Percentiles rank a stretch among this genome's conserved stretches.
phyloP scores from a whole-genome alignment of 2,113 vertebrate genomes.

The Uropsilus gracilis region DNA sequence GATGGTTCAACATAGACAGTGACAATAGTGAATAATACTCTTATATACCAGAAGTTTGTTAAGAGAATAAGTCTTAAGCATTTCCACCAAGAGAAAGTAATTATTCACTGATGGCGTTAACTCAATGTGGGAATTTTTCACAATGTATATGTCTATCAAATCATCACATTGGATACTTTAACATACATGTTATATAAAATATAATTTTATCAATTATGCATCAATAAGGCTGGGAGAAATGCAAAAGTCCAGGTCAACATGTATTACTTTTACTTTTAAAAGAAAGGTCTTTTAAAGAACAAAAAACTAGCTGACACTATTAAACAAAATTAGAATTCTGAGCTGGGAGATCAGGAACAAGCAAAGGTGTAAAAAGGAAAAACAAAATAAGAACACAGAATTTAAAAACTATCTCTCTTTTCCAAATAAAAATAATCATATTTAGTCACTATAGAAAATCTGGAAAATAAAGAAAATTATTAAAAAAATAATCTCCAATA shows the following conservation, averaged over 20 bases:
- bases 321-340: too few relatives aligned
- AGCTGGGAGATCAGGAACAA: too few relatives aligned
- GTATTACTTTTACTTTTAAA: neutral
- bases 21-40: neutral
- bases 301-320: neutral
- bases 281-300: neutral
- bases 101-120: neutral
- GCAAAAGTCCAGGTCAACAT: neutral
- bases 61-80: neutral
- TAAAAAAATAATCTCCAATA: neutral
- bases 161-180: neutral
- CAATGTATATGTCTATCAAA: neutral
- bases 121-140: neutral
- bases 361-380: too few relatives aligned
- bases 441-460: neutral
- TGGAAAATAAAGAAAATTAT: slow-evolving; percentile 23
- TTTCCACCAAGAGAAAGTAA: neutral
- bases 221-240: neutral
- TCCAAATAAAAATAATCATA: neutral
- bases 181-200: neutral
- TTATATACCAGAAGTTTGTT: neutral
- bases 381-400: too few relatives aligned
- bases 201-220: neutral
- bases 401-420: neutral
- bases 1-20: too few relatives aligned